A percentile compares a stretch with the other conserved stretches of the same genome.
These are phyloP conservation scores for Prionace glauca DNA, from an alignment of 2,797 vertebrate genomes.

Conservation along the genomic window DNA sequence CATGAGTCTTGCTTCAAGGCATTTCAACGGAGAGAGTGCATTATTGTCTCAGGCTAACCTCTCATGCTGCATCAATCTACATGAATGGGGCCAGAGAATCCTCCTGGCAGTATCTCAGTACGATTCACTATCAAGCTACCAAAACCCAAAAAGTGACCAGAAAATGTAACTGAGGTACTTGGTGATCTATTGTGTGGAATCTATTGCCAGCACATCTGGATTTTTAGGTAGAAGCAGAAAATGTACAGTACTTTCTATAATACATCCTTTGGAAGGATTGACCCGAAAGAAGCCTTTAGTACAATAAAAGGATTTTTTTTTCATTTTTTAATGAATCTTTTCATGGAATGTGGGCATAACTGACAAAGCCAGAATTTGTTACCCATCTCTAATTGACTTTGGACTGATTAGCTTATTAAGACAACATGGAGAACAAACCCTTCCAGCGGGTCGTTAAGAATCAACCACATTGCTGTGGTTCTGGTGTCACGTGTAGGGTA, in stretches of 20 bases:
- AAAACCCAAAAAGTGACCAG: not conserved
- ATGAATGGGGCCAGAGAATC: not conserved
- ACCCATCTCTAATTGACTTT: too few species aligned
- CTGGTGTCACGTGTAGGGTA: too few species aligned
- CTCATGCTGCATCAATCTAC: not conserved
- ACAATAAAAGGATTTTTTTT: not conserved
- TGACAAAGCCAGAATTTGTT: too few species aligned
- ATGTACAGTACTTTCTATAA: not conserved
- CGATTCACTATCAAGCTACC: not conserved
- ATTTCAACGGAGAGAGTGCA: not conserved
- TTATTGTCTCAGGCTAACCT: not conserved
- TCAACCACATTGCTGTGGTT: too few species aligned
- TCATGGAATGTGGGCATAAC: too few species aligned
- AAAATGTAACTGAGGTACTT: not conserved
- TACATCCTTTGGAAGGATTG: not conserved
- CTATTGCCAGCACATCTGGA: not conserved
- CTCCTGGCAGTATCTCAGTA: not conserved
- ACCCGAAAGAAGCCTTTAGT: not conserved
- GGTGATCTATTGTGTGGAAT: not conserved
- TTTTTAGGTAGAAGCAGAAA: not conserved
- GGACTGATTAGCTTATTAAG: too few species aligned
- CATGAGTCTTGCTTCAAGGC: not conserved
- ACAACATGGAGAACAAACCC: too few species aligned
- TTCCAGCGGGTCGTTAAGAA: too few species aligned
- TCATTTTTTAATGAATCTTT: too few species aligned